phyloP scores from a whole-genome alignment of 2,113 vertebrate species.

The Antigone vipio region DNA sequence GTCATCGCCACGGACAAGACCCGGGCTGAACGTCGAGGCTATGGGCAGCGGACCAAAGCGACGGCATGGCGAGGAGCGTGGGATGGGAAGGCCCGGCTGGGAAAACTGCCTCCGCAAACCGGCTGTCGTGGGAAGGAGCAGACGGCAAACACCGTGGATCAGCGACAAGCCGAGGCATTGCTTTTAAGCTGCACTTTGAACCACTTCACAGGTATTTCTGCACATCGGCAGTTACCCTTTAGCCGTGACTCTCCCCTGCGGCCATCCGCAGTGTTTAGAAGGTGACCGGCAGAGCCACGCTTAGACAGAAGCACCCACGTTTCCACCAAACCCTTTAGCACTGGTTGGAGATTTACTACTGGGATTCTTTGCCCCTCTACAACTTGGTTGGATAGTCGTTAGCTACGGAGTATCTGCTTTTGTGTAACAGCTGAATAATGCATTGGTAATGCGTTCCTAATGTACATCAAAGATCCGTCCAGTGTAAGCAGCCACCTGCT shows the following conservation, averaged over 20 bases:
- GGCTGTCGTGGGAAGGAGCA: no score
- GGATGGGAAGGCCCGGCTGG: not conserved
- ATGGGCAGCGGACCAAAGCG: not conserved
- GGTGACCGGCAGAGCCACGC: not conserved
- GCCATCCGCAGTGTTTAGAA: not conserved
- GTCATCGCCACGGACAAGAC: no score
- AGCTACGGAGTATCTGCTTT: not conserved
- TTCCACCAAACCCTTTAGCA: not conserved
- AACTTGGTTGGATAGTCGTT: not conserved
- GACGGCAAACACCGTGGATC: not conserved
- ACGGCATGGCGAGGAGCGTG: accelerated
- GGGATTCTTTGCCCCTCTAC: not conserved
- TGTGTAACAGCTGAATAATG: not conserved
- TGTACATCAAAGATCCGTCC: not conserved
- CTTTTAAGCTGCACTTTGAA: not conserved
- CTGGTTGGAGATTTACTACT: not conserved
- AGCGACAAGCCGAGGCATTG: not conserved
- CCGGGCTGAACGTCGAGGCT: no score
- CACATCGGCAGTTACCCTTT: not conserved
- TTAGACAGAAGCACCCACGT: not conserved
- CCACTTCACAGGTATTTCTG: not conserved
- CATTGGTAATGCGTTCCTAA: not conserved
- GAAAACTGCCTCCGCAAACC: not conserved
- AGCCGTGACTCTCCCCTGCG: not conserved
- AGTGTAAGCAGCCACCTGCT: not conserved